phyloP scores from a whole-genome alignment of 2,888 invertebrate genomes.

The Stenoptilia bipunctidactyla region DNA sequence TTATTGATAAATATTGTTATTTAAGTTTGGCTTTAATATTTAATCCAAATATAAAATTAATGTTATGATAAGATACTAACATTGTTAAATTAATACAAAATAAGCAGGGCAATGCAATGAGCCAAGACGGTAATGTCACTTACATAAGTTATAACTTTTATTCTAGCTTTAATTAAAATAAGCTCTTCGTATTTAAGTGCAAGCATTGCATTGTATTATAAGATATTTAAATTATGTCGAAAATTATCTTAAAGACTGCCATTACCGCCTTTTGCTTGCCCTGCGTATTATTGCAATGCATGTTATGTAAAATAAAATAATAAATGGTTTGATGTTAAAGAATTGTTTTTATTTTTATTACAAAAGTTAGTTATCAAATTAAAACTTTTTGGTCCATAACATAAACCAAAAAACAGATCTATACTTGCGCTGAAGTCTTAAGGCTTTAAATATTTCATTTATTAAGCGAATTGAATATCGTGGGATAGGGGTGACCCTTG shows the following conservation, averaged over 20 bases:
- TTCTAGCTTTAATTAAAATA: background rate
- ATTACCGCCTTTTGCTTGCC: slow-evolving; percentile 46
- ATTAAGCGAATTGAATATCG: no score
- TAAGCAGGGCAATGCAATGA: slow-evolving; percentile 39
- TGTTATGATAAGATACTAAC: no score
- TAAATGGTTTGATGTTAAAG: slow-evolving; percentile 53
- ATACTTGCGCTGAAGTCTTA: no score
- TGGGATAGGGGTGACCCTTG: no score
- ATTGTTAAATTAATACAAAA: slow-evolving; percentile 13
- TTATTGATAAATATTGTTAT: slow-evolving; percentile 12
- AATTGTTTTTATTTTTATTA: no score
- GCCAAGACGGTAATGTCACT: slow-evolving; percentile 42
- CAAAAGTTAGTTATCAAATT: no score
- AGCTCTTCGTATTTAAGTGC: slow-evolving; percentile 4
- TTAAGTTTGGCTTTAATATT: no score
- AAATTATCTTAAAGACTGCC: slow-evolving; percentile 14
- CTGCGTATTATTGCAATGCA: slow-evolving; percentile 26
- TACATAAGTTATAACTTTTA: background rate
- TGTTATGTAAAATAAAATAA: slow-evolving; percentile 26
- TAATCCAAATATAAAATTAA: no score
- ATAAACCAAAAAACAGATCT: no score
- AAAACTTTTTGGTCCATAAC: no score
- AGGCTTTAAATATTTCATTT: no score
- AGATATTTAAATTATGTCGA: background rate
- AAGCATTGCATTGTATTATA: slow-evolving; percentile 3